Conservation (phyloP, 2,888 invertebrate species). For the Pheosia gnoma region DNA sequence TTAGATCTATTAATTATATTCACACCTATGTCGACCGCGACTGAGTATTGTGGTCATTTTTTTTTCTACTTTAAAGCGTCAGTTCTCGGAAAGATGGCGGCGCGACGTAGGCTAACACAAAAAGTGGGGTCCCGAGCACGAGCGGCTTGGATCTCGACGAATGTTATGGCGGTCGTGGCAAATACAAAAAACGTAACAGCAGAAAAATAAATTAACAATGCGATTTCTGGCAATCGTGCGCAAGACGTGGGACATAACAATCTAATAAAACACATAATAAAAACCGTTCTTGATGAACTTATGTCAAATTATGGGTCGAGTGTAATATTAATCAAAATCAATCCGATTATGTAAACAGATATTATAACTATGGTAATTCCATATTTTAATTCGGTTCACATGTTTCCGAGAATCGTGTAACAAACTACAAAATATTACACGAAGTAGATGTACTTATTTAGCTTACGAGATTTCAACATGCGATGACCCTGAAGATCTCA, state of each 20-base stretch:
- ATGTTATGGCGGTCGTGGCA: constrained; percentile 58
- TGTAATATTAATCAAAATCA: neutral
- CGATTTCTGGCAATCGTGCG: constrained; percentile 24
- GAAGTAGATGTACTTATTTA: constrained; percentile 7
- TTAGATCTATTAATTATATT: constrained; percentile 82
- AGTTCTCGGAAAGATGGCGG: constrained; percentile 72
- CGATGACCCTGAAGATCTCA: constrained; percentile 52
- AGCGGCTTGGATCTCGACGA: constrained; percentile 54
- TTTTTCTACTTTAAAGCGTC: constrained; percentile 52
- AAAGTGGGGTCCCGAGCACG: constrained; percentile 68
- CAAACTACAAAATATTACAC: constrained; percentile 9
- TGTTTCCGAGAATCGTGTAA: neutral
- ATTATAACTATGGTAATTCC: neutral
- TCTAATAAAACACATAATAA: constrained; percentile 14
- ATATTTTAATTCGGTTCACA: neutral
- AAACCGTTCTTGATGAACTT: neutral
- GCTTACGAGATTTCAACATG: constrained; percentile 26
- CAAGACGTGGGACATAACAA: constrained; percentile 14
- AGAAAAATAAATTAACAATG: constrained; percentile 25
- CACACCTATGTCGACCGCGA: constrained; percentile 72
- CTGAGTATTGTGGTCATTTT: constrained; percentile 47
- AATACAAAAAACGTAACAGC: constrained; percentile 45
- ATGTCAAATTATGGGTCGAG: neutral
- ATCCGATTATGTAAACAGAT: neutral
- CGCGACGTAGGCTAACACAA: constrained; percentile 51